phyloP scores from a whole-genome alignment of 2,113 vertebrate genomes.

The Pseudopodoces humilis region DNA sequence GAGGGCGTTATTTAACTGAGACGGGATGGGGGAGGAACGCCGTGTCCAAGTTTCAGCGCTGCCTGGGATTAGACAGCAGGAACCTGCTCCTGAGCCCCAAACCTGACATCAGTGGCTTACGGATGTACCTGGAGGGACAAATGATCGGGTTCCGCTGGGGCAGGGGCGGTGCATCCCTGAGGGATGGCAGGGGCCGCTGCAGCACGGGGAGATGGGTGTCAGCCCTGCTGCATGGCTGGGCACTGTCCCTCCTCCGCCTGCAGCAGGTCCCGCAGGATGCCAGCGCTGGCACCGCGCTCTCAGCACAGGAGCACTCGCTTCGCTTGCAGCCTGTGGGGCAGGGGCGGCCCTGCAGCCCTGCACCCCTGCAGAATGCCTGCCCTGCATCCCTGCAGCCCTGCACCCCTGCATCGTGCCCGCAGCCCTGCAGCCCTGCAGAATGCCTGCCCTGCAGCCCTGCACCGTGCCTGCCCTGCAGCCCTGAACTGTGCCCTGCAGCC shows the following conservation, averaged over 20 bases:
- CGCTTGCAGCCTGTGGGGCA: neutral
- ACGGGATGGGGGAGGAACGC: neutral
- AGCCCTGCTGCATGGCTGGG: accelerated
- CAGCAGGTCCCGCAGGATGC: neutral
- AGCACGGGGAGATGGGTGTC: accelerated
- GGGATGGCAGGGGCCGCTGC: neutral
- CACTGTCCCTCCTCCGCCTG: accelerated
- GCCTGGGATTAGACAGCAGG: neutral
- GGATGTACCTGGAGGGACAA: accelerated
- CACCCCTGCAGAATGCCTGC: neutral
- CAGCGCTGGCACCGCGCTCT: accelerated
- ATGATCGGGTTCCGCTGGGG: accelerated
- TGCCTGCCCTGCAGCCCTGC: neutral
- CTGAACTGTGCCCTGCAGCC: neutral
- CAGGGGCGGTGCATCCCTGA: accelerated
- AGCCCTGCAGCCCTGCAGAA: neutral
- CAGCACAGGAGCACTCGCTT: neutral
- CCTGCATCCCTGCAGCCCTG: neutral
- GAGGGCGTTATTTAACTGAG: neutral
- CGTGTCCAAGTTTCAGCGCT: neutral
- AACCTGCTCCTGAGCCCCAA: neutral
- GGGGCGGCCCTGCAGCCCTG: neutral
- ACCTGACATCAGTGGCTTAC: accelerated
- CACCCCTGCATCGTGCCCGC: neutral
- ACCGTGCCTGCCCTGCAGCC: neutral